Conservation (phyloP, 1,140 invertebrate genomes). For the Ips nitidus region DNA sequence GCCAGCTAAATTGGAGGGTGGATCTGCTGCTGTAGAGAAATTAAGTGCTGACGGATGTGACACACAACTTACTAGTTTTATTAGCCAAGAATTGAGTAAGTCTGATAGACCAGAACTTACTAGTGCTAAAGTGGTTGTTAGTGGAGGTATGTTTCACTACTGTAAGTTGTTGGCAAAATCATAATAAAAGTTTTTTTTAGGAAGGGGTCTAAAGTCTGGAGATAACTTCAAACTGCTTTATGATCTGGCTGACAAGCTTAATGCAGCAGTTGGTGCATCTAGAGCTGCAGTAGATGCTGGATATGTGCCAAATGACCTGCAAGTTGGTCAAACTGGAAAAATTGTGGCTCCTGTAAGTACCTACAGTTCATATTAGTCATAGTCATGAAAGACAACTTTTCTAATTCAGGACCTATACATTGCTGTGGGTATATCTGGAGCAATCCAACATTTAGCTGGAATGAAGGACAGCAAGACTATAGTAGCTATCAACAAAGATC, state of each 20-base stretch:
- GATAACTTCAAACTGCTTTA: conserved; percentile 98
- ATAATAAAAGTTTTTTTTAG: no score
- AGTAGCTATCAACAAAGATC: conserved; percentile 98
- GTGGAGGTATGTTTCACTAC: conserved; percentile 61
- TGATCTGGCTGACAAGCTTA: conserved; percentile 94
- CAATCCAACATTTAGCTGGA: conserved; percentile 98
- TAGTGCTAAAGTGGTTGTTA: conserved; percentile 87
- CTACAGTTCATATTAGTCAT: background rate
- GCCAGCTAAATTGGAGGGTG: conserved; percentile 70
- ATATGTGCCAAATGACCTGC: conserved; percentile 97
- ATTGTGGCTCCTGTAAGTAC: conserved; percentile 83
- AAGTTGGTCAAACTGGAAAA: conserved; percentile 99
- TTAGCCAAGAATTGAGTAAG: conserved; percentile 91
- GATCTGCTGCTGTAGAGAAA: background rate
- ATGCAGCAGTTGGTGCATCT: conserved; percentile 96
- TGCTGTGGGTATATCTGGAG: conserved; percentile 97
- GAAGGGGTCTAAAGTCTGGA: conserved; percentile 91
- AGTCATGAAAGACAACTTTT: background rate
- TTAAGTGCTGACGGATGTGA: conserved; percentile 65
- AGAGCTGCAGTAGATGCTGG: conserved; percentile 99
- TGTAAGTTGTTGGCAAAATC: no score
- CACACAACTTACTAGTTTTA: conserved; percentile 73
- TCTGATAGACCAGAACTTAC: conserved; percentile 94
- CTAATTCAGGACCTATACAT: conserved; percentile 83
- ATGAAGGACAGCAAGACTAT: conserved; percentile 99